Evolutionary conservation across 2,113 vertebrate species (phyloP), one percentile per base, ranked within the genome.

Genomic region (Glaucomys volans): DNA sequence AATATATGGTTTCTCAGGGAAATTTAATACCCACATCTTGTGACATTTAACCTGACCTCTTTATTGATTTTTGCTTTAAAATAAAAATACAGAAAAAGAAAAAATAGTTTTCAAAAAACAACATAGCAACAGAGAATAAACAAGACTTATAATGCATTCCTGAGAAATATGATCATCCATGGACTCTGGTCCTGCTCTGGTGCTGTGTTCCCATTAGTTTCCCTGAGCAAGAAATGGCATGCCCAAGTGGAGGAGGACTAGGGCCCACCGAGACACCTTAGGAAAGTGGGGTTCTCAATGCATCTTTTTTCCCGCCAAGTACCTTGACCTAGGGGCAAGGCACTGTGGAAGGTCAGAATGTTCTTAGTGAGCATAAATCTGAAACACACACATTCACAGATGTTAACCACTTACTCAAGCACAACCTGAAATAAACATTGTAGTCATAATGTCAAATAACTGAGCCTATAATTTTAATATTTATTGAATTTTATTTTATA

Each of bases 1-100:
- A 93, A 83, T 90, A 94, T 75, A 93, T 72, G 79, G 91, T 91
- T 97, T 96, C 95, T 90, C 81, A 81, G 42, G 52, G 97, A 97
- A 97, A 97, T 42, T 59, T 75, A 95, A 97, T 95, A 89, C 42
- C 32, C 32, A 74, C 75, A 76, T 94, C 94, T 89, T 94, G 37
- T 95, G 97, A 96, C 87, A 96, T 91, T 92, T 79, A 85, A 85
- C 71, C 59, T 20, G 2, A 54, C 32, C 75, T 87, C 76, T 64
- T 74, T 50, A 96, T 79, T 97, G 85, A 96, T 94, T 94, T 96
- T 95, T 93, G 74, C 35, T 35, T 95, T 97, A 91, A 47, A 94
- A 93, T 84, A 37, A 95, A 97, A 96, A 89, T n/a, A 90, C n/a
- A 57, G 74, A 57, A 76, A 85, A 84, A 85, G 24, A 84, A 95